Conservation (phyloP, 2,113 vertebrate genomes). For the Malurus alboscapulatus region DNA sequence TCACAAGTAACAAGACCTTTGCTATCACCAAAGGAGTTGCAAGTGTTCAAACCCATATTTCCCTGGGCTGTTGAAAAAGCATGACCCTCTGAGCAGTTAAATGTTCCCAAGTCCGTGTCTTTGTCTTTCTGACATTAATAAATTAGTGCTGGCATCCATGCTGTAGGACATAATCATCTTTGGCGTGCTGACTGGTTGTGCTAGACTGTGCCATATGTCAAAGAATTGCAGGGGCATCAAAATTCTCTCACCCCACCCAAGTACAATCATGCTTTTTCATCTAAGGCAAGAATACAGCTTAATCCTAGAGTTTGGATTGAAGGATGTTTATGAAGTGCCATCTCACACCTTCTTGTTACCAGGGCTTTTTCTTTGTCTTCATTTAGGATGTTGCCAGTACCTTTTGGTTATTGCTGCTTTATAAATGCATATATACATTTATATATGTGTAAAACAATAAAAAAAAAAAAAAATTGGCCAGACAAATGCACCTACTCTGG, state of each 20-base stretch:
- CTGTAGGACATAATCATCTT: not conserved
- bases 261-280: fast-evolving
- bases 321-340: not conserved
- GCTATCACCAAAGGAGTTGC: not conserved
- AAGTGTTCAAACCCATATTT: not conserved
- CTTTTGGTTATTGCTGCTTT: not conserved
- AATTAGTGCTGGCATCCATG: not conserved
- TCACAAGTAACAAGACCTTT: not conserved
- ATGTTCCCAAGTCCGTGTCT: not conserved
- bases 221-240: not conserved
- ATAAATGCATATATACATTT: not conserved
- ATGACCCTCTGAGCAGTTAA: not conserved
- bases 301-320: not conserved
- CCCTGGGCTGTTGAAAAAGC: not conserved
- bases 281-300: not conserved
- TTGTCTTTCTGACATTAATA: not conserved
- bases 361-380: not conserved
- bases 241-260: not conserved
- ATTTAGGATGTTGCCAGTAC: not conserved
- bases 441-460: not conserved
- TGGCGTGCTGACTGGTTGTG: not conserved
- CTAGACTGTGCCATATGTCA: not conserved
- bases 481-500: not conserved
- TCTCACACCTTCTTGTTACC: not conserved
- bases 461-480: not conserved